phyloP scores from a whole-genome alignment of 2,113 vertebrate species.

The Colossoma macropomum region DNA sequence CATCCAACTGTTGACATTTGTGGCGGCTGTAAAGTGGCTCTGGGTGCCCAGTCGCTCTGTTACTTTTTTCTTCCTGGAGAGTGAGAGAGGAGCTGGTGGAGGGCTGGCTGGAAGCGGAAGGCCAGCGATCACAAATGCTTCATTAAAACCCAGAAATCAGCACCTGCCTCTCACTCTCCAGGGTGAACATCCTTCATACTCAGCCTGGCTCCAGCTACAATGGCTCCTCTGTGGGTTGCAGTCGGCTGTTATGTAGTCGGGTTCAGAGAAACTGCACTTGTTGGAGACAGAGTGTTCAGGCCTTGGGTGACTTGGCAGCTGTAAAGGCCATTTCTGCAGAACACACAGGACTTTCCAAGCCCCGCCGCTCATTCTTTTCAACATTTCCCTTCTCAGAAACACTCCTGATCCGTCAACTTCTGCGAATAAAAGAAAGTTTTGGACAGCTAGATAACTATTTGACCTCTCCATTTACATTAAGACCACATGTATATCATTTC shows the following conservation, averaged over 20 bases:
- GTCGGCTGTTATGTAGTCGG: not conserved
- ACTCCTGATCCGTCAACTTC: not conserved
- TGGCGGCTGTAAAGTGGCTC: not conserved
- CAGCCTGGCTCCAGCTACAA: not conserved
- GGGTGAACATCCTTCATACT: not conserved
- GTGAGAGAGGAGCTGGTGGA: not conserved
- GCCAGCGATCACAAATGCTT: not conserved
- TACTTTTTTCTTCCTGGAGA: not conserved
- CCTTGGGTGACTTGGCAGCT: conserved; percentile 47
- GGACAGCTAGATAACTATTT: not conserved
- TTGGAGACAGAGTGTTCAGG: conserved; percentile 55
- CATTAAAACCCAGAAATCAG: conserved; percentile 7
- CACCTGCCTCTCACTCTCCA: not conserved
- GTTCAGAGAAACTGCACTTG: not conserved
- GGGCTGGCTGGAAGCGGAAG: not conserved
- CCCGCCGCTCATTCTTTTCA: conserved; percentile 61
- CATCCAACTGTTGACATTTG: conserved; percentile 3
- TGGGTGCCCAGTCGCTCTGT: not conserved
- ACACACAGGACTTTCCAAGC: conserved; percentile 63
- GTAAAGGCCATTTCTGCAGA: conserved; percentile 50
- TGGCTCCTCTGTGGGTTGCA: not conserved
- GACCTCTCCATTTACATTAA: not conserved
- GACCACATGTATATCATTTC: no score
- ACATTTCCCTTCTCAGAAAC: conserved; percentile 42
- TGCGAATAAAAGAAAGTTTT: not conserved